A percentile compares a stretch with the other conserved stretches of the same genome.
Conservation (phyloP, 2,113 vertebrate genomes). For the Macaca fascicularis region DNA sequence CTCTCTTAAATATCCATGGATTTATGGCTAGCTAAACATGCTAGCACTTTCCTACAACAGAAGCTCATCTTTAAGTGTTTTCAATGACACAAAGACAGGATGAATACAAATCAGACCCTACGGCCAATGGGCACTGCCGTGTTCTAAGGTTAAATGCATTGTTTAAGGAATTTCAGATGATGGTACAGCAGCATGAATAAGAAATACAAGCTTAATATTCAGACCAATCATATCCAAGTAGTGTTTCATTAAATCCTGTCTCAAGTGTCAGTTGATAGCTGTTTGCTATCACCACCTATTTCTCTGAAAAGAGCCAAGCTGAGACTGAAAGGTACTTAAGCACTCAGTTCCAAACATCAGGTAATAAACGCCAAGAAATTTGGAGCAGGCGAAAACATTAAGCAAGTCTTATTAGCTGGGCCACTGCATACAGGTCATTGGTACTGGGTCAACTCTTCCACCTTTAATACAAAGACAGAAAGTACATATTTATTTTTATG, state of each 20-base stretch:
- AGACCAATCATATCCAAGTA: not conserved
- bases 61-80: constrained; percentile 30
- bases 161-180: not conserved
- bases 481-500: not conserved
- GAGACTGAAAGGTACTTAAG: not conserved
- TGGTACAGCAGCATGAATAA: not conserved
- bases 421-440: not conserved
- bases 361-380: not conserved
- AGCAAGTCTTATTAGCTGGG: not conserved
- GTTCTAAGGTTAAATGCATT: constrained; percentile 10
- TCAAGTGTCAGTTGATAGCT: not conserved
- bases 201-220: not conserved
- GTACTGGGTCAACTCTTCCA: not conserved
- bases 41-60: not conserved
- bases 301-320: not conserved
- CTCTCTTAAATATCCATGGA: constrained; percentile 57
- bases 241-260: not conserved
- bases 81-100: not conserved
- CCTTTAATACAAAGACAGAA: not conserved
- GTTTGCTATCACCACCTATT: not conserved
- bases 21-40: not conserved
- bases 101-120: not conserved
- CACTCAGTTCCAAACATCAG: not conserved
- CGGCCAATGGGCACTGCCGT: too few species aligned
- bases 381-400: not conserved